A percentile compares a stretch with the other conserved stretches of the same genome.
Evolutionary conservation across 1,140 invertebrate species (phyloP).

Genomic region (Pogonus chalceus): DNA sequence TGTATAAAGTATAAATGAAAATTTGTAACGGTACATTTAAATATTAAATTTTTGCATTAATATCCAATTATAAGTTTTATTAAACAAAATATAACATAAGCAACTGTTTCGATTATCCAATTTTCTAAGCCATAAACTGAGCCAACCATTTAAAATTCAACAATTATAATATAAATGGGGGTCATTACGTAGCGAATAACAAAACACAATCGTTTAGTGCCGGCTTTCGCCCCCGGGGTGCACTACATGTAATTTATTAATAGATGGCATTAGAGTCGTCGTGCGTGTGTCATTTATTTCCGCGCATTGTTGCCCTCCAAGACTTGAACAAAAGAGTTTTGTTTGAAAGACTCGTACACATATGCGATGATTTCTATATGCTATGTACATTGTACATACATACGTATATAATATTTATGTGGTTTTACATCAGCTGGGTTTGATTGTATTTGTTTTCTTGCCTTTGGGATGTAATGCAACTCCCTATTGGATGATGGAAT

Average conservation of each 20-base stretch:
- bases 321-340: constrained; percentile 23
- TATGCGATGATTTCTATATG: too few relatives aligned
- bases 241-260: constrained; percentile 36
- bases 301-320: constrained; percentile 13
- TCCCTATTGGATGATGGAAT: not conserved
- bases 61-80: too few relatives aligned
- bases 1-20: too few relatives aligned
- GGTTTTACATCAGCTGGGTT: too few relatives aligned
- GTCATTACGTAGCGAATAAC: constrained; percentile 33
- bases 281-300: constrained; percentile 28
- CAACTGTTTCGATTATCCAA: constrained; percentile 11
- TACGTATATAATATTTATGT: too few relatives aligned
- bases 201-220: constrained; percentile 32
- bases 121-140: constrained; percentile 27
- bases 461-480: not conserved
- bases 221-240: constrained; percentile 28
- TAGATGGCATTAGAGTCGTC: constrained; percentile 31
- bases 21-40: too few relatives aligned
- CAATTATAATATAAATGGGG: constrained; percentile 37
- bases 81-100: too few relatives aligned
- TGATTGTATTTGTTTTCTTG: too few relatives aligned
- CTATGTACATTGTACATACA: too few relatives aligned
- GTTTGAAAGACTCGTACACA: not conserved
- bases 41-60: too few relatives aligned
- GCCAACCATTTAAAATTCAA: constrained; percentile 30